A percentile compares a stretch with the other conserved stretches of the same genome.
Evolutionary conservation across 1,140 invertebrate species (phyloP).

Genomic region (Tetramorium alpestre): DNA sequence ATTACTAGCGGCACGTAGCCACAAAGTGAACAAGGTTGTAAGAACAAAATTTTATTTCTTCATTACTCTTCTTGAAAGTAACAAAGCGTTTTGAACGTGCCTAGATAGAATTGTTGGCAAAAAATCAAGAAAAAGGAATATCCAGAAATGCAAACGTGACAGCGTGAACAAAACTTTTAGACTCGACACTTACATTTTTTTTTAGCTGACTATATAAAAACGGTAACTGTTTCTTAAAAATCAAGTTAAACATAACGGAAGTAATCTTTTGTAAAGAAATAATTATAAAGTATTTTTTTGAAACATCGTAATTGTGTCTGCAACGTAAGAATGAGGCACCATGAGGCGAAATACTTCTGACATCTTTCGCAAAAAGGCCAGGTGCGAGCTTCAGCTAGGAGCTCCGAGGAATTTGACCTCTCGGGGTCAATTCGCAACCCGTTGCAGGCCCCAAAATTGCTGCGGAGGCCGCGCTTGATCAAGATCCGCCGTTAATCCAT

Average conservation of each 20-base stretch:
- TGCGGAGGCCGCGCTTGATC: slow-evolving; percentile 64
- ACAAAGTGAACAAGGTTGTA: slow-evolving; percentile 62
- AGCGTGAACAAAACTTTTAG: not conserved
- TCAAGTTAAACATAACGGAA: not conserved
- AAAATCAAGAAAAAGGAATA: not conserved
- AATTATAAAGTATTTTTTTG: not conserved
- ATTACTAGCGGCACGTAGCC: not conserved
- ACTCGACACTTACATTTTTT: not conserved
- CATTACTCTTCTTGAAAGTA: not conserved
- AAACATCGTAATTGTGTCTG: not conserved
- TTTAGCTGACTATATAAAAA: not conserved
- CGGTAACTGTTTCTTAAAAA: not conserved
- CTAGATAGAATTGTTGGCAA: not conserved
- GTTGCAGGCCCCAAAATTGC: slow-evolving; percentile 59
- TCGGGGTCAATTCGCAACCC: slow-evolving; percentile 52
- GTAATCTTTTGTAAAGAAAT: not conserved
- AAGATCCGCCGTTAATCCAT: slow-evolving; percentile 66
- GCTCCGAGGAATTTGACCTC: slow-evolving; percentile 58
- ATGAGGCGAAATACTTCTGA: not conserved
- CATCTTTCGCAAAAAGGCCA: slow-evolving; percentile 33
- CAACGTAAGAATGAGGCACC: not conserved
- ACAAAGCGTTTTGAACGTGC: not conserved
- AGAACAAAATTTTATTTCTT: slow-evolving; percentile 55
- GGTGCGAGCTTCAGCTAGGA: slow-evolving; percentile 60
- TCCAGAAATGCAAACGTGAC: not conserved